phyloP scores from a whole-genome alignment of 2,797 vertebrate genomes.

The Streptopelia turtur region DNA sequence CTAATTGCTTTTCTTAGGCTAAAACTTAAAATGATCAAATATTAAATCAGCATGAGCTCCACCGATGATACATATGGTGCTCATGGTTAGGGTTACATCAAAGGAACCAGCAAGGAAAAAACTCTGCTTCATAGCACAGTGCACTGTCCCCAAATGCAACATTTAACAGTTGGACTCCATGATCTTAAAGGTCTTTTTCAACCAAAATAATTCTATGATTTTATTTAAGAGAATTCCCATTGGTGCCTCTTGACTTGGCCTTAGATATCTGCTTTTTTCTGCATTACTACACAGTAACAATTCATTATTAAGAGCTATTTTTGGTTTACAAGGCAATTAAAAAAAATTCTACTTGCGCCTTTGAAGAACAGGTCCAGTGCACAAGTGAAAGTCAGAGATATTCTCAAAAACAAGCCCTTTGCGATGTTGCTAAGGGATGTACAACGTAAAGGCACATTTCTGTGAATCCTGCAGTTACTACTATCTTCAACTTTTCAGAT shows the following conservation, averaged over 20 bases:
- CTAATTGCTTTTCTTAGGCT: neutral
- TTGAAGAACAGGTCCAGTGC: neutral
- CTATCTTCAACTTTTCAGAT: neutral
- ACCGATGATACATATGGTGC: rapidly evolving
- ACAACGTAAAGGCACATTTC: neutral
- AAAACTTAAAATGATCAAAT: neutral
- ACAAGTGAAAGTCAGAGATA: neutral
- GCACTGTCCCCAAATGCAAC: neutral
- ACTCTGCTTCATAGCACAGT: neutral
- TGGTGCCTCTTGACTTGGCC: neutral
- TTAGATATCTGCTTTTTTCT: neutral
- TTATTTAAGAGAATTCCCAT: neutral
- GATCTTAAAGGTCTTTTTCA: too few species aligned
- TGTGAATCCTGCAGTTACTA: neutral
- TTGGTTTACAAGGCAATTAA: neutral
- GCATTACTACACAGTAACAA: too few species aligned
- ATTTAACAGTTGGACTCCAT: too few species aligned
- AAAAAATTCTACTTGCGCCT: neutral
- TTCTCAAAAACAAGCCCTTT: rapidly evolving
- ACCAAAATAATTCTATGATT: too few species aligned
- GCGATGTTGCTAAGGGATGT: neutral
- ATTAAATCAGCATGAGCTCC: neutral
- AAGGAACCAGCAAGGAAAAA: neutral
- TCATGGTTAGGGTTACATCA: neutral
- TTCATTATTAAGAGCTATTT: neutral